phyloP scores from a whole-genome alignment of 2,113 vertebrate genomes.

The Mionectes macconnelli region DNA sequence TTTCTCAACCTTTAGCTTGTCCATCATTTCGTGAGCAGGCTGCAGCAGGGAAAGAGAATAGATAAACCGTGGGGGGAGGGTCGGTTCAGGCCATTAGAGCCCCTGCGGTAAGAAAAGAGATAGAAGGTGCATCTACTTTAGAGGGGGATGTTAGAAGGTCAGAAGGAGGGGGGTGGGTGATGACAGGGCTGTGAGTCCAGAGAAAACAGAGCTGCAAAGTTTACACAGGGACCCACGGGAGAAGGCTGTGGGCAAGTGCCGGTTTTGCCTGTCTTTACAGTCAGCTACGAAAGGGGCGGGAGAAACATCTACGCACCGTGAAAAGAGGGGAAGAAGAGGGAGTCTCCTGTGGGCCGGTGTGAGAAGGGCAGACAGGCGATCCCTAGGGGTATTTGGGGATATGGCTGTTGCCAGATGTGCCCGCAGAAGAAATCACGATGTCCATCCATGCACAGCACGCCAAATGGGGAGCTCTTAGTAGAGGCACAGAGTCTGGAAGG shows the following conservation, averaged over 20 bases:
- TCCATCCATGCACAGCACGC: rapidly evolving
- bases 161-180: background rate
- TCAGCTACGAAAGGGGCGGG: background rate
- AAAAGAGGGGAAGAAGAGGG: background rate
- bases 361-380: background rate
- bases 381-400: background rate
- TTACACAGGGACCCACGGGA: background rate
- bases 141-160: background rate
- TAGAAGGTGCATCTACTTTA: background rate
- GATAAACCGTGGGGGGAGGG: background rate
- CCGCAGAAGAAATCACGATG: background rate
- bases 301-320: background rate
- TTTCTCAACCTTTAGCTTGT: constrained; percentile 46
- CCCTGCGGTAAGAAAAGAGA: background rate
- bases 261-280: background rate
- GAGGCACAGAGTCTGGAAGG: background rate
- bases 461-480: background rate
- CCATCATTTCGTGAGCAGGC: background rate
- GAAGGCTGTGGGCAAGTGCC: background rate
- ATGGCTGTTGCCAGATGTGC: background rate
- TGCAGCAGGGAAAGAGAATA: background rate
- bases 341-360: background rate
- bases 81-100: background rate
- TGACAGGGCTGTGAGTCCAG: background rate
- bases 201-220: constrained; percentile 23